Conservation (phyloP, 2,113 vertebrate species). For the Bubo blakistoni region DNA sequence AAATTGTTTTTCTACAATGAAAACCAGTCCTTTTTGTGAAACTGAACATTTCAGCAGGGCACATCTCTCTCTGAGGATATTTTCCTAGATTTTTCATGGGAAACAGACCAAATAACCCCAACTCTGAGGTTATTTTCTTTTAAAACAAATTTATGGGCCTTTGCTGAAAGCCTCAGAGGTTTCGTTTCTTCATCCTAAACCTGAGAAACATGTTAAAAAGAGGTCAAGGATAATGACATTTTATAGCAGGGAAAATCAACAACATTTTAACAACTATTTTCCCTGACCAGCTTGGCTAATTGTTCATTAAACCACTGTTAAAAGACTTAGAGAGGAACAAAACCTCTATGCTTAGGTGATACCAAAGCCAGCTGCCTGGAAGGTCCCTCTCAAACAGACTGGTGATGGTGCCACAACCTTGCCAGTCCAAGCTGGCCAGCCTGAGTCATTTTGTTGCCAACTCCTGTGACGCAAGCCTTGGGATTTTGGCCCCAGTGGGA, state of each 20-base stretch:
- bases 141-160: neutral
- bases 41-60: neutral
- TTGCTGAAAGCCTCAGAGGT: neutral
- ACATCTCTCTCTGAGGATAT: neutral
- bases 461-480: neutral
- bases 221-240: neutral
- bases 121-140: neutral
- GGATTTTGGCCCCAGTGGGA: neutral
- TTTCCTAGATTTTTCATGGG: neutral
- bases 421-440: neutral
- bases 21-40: slow-evolving; percentile 13
- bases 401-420: neutral
- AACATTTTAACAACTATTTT: neutral
- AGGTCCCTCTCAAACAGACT: neutral
- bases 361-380: neutral
- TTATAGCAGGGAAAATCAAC: neutral
- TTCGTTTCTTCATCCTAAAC: slow-evolving; percentile 10
- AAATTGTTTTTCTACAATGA: neutral
- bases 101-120: slow-evolving; percentile 7
- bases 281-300: neutral
- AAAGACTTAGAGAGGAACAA: neutral
- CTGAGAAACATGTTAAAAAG: neutral
- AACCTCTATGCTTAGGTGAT: neutral
- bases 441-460: neutral
- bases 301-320: neutral